A percentile compares a stretch with the other conserved stretches of the same genome.
These are phyloP conservation scores for Cyprinus carpio DNA, from an alignment of 2,113 vertebrate species.

Conservation along the genomic window DNA sequence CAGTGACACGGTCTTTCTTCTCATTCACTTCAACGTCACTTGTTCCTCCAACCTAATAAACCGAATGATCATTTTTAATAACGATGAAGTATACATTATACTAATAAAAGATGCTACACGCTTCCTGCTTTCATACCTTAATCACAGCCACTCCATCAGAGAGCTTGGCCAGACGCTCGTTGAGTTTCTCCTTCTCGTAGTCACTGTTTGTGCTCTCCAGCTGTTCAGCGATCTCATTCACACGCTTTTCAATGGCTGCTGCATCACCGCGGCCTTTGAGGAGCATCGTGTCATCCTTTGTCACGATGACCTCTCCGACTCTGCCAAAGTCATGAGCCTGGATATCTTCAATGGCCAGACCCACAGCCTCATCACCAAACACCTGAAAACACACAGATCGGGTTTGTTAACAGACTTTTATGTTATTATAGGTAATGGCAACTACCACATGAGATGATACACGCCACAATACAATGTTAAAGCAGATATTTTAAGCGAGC, in stretches of 20 bases:
- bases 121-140: slow-evolving; percentile 75
- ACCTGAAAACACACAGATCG: slow-evolving; percentile 75
- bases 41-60: slow-evolving; percentile 87
- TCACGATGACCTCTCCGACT: slow-evolving; percentile 94
- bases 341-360: slow-evolving; percentile 89
- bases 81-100: background rate
- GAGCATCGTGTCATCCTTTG: slow-evolving; percentile 95
- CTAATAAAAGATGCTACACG: background rate
- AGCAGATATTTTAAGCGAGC: background rate
- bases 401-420: background rate
- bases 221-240: slow-evolving; percentile 87
- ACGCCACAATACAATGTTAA: background rate
- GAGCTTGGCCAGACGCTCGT: slow-evolving; percentile 94
- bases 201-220: slow-evolving; percentile 91
- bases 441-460: background rate
- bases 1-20: slow-evolving; percentile 96
- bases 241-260: slow-evolving; percentile 84
- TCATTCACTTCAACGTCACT: slow-evolving; percentile 98
- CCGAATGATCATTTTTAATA: background rate
- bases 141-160: slow-evolving; percentile 96
- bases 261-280: slow-evolving; percentile 90
- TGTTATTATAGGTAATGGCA: background rate
- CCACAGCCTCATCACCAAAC: slow-evolving; percentile 90
- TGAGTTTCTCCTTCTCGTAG: slow-evolving; percentile 97
- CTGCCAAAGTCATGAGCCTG: slow-evolving; percentile 93